Evolutionary conservation across 2,888 invertebrate genomes (phyloP).

Genomic region (Notocelia uddmanniana): DNA sequence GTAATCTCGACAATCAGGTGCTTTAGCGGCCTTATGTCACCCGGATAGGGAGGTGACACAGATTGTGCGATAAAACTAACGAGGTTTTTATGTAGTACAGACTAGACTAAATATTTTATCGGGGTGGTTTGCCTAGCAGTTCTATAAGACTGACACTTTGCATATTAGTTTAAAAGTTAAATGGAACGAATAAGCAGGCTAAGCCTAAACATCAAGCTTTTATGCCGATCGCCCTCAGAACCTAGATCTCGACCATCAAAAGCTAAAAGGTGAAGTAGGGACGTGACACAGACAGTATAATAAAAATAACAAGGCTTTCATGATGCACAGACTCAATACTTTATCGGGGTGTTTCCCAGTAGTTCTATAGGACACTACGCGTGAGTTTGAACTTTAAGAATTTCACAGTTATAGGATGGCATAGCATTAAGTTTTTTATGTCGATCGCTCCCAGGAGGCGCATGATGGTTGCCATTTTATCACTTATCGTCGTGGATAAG

Average conservation of each 20-base stretch:
- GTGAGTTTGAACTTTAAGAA: no score
- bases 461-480: no score
- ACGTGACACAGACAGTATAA: constrained; percentile 7
- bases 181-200: no score
- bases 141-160: no score
- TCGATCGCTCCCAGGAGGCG: no score
- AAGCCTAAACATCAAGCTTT: no score
- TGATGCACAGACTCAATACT: neutral
- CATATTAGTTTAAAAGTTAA: no score
- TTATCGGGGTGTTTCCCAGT: neutral
- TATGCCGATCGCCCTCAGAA: constrained; percentile 22
- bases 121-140: no score
- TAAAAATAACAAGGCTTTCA: constrained; percentile 5
- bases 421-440: no score
- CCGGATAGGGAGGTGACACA: constrained; percentile 21
- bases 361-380: no score
- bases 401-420: no score
- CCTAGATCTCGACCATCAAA: constrained; percentile 24
- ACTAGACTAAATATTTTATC: neutral
- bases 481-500: no score
- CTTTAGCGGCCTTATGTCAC: neutral
- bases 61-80: constrained; percentile 10
- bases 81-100: neutral
- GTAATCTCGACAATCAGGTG: constrained; percentile 25
- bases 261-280: constrained; percentile 12